phyloP scores from a whole-genome alignment of 2,888 invertebrate species.

The Frankliniella fusca region DNA sequence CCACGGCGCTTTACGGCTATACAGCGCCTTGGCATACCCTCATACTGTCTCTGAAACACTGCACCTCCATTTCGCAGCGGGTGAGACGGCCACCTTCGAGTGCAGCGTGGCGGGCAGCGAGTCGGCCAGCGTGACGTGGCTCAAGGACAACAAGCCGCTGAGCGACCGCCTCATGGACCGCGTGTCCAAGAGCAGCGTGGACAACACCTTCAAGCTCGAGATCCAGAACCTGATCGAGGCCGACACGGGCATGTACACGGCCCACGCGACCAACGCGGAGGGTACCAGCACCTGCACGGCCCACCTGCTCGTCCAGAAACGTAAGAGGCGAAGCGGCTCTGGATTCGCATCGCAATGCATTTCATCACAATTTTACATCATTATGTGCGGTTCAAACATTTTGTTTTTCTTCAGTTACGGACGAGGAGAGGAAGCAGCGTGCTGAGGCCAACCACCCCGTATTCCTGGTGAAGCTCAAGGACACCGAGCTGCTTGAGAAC shows the following conservation, averaged over 20 bases:
- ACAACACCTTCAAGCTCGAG: slow-evolving; percentile 63
- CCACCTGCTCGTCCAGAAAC: slow-evolving; percentile 77
- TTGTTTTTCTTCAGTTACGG: slow-evolving; percentile 54
- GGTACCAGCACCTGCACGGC: slow-evolving; percentile 82
- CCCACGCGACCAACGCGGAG: slow-evolving; percentile 74
- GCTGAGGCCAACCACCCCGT: slow-evolving; percentile 71
- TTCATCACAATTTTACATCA: too few species aligned
- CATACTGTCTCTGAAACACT: too few species aligned
- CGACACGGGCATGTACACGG: slow-evolving; percentile 87
- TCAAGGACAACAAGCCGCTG: slow-evolving; percentile 81
- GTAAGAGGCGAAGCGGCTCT: slow-evolving; percentile 54
- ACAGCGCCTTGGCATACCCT: too few species aligned
- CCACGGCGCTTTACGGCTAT: too few species aligned
- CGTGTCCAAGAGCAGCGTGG: slow-evolving; percentile 58
- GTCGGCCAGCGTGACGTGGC: slow-evolving; percentile 64
- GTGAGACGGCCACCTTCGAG: slow-evolving; percentile 76
- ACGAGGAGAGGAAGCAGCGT: slow-evolving; percentile 66
- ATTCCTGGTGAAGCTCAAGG: slow-evolving; percentile 78
- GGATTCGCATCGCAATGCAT: neutral
- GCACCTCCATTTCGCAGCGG: slow-evolving; percentile 56
- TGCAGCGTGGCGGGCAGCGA: slow-evolving; percentile 62
- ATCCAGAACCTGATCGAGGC: slow-evolving; percentile 67
- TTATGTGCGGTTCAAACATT: too few species aligned
- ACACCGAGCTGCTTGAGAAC: slow-evolving; percentile 80
- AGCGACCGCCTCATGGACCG: slow-evolving; percentile 70